Base-by-base conservation (phyloP, 2,888 invertebrate species). In the Glaucopsyche alexis region DNA sequence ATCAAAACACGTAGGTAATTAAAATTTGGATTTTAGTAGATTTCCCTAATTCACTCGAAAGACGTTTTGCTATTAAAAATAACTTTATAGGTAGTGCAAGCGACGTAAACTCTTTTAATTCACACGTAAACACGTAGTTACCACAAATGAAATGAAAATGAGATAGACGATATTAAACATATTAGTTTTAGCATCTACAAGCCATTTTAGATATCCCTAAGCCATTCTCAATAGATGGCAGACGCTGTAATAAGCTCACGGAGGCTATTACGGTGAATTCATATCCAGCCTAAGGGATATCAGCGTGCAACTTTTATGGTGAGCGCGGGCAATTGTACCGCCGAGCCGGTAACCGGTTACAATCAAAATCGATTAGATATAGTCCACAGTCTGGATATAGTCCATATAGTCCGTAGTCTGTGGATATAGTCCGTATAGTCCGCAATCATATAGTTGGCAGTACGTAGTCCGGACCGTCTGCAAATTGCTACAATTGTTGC, bases 141-240 rank as follows among this genome's bases (percentile, higher is more conserved):
- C 29, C 29, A 60, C 60, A 60, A 60, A 47, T n/a, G 47, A 40
- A 71, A 81, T 81, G 81, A 85, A 84, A 81, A 81, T 82, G 75
- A 76, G 78, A 78, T 75, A 83, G 83, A 84, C 87, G 85, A 85
- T 84, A 84, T 82, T 82, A 84, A 81, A 80, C 81, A 85, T 87
- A 90, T 88, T 88, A 89, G 85, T 82, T 84, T 84, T 84, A 84
- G 83, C 82, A 79, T 81, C 82, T 86, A 87, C 89, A 87, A 88
- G 85, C 90, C 88, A 90, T 89, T 88, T 84, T 87, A 87, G 89
- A 91, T 92, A 90, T 91, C 84, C 88, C 84, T 83, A 92, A 93
- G 91, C 92, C 91, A 86, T 85, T 86, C 88, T 92, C 93, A 91
- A 93, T 92, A 88, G 91, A 89, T 90, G 87, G 90, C 87, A 89